These are phyloP conservation scores for Brachyhypopomus gauderio DNA, from an alignment of 2,113 vertebrate species.

Conservation along the genomic window DNA sequence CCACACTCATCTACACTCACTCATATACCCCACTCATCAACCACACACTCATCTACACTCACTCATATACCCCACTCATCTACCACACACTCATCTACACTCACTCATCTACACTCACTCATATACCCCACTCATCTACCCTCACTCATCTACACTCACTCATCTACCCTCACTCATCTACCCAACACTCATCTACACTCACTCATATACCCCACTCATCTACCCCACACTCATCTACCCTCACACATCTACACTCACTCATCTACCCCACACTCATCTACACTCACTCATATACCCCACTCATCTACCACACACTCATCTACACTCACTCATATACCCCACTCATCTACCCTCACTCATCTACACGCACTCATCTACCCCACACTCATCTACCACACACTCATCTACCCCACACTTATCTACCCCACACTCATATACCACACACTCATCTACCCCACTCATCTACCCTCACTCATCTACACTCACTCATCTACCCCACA, in stretches of 20 bases:
- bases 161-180: constrained; percentile 30
- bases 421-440: too few species aligned
- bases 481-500: constrained; percentile 36
- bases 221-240: constrained; percentile 41
- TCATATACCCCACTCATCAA: constrained; percentile 31
- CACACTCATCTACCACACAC: too few species aligned
- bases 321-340: constrained; percentile 32
- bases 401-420: constrained; percentile 35
- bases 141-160: constrained; percentile 34
- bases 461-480: too few species aligned
- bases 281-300: constrained; percentile 36
- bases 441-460: constrained; percentile 38
- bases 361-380: constrained; percentile 32
- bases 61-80: constrained; percentile 34
- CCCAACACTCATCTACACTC: constrained; percentile 32
- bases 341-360: too few species aligned
- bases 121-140: constrained; percentile 30
- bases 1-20: constrained; percentile 37
- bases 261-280: constrained; percentile 30
- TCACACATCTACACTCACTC: too few species aligned
- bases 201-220: too few species aligned
- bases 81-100: constrained; percentile 29
- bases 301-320: constrained; percentile 29
- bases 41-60: constrained; percentile 37
- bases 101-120: constrained; percentile 33